These are phyloP conservation scores for Triplophysa tibetana DNA, from an alignment of 2,113 vertebrate species.

Conservation along the genomic window DNA sequence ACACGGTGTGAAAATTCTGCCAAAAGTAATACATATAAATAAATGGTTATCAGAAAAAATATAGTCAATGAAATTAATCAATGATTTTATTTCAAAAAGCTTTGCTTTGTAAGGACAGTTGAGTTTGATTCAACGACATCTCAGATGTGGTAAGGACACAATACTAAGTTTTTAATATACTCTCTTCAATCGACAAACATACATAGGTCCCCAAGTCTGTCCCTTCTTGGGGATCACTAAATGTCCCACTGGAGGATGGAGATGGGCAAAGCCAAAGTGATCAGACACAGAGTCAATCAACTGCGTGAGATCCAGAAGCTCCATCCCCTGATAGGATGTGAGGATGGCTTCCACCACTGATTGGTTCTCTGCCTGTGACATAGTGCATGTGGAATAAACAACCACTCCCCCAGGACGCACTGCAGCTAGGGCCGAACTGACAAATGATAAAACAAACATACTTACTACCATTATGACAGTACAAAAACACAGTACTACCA, in stretches of 20 bases:
- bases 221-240: conserved; percentile 84
- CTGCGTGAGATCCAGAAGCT: conserved; percentile 78
- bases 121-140: too few relatives aligned
- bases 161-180: conserved; percentile 13
- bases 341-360: conserved; percentile 80
- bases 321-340: conserved; percentile 70
- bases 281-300: conserved; percentile 73
- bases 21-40: too few relatives aligned
- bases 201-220: conserved; percentile 93
- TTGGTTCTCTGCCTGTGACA: conserved; percentile 88
- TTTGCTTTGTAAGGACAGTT: too few relatives aligned
- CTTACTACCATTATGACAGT: background rate
- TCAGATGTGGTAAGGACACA: too few relatives aligned
- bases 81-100: too few relatives aligned
- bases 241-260: conserved; percentile 72
- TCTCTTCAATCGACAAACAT: conserved; percentile 84
- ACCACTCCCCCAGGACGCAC: conserved; percentile 86
- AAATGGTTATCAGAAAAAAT: too few relatives aligned
- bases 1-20: too few relatives aligned
- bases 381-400: conserved; percentile 93
- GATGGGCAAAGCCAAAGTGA: conserved; percentile 77
- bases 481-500: background rate
- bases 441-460: background rate
- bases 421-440: conserved; percentile 85
- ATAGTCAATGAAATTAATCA: too few relatives aligned